Percentiles rank a stretch among this genome's conserved stretches.
These are phyloP conservation scores for Cardiocondyla obscurior DNA, from an alignment of 1,140 invertebrate species.

Conservation along the genomic window DNA sequence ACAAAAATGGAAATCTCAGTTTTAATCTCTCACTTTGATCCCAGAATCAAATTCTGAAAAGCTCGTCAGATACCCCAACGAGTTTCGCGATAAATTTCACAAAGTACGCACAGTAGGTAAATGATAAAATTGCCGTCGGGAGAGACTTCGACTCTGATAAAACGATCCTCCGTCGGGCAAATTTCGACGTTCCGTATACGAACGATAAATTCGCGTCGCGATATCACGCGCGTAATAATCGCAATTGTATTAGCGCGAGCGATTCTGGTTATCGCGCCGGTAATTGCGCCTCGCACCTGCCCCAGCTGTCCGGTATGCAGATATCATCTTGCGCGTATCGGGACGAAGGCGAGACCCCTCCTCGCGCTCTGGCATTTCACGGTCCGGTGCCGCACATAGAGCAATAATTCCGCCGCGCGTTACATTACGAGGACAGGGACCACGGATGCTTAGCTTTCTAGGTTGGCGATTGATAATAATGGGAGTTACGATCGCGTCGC, in stretches of 20 bases:
- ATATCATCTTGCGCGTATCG: conserved; percentile 32
- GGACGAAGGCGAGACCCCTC: not conserved
- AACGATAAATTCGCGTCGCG: no score
- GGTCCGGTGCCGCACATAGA: conserved; percentile 45
- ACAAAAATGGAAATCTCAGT: not conserved
- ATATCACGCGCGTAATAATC: conserved; percentile 1
- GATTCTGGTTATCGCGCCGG: conserved; percentile 9
- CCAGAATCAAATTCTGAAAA: no score
- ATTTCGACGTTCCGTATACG: not conserved
- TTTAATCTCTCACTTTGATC: not conserved
- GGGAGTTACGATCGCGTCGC: conserved; percentile 50
- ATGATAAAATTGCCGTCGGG: no score
- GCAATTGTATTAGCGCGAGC: conserved; percentile 26
- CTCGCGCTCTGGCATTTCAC: conserved; percentile 34
- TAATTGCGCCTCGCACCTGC: conserved; percentile 19
- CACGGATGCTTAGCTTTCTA: conserved; percentile 42
- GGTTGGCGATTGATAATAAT: conserved; percentile 60
- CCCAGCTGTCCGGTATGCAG: not conserved
- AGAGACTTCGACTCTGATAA: not conserved
- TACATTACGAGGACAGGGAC: conserved; percentile 17
- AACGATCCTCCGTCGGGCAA: not conserved
- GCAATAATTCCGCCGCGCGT: conserved; percentile 18
- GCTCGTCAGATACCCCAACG: no score
- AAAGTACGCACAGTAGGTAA: no score
- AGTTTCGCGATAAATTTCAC: not conserved